Conservation (phyloP, 2,113 vertebrate species). For the Sardina pilchardus region DNA sequence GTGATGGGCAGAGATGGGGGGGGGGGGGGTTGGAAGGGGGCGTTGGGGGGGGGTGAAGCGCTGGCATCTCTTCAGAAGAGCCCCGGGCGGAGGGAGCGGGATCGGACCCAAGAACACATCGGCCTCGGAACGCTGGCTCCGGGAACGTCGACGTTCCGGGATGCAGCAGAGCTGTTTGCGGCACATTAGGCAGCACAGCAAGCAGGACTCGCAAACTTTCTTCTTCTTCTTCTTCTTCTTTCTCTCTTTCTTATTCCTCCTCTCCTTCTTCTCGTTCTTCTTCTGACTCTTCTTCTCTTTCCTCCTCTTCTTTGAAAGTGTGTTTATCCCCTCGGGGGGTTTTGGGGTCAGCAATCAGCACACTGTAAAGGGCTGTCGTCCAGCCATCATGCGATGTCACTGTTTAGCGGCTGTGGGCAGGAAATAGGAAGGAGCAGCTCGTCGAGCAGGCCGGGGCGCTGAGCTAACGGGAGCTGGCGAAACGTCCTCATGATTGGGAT, state of each 20-base stretch:
- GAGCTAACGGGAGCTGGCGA: neutral
- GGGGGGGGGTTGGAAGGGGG: slow-evolving; percentile 31
- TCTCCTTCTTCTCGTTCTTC: neutral
- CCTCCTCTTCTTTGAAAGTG: slow-evolving; percentile 1
- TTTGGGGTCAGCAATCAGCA: slow-evolving; percentile 42
- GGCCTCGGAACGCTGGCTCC: neutral
- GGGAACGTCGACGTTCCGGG: neutral
- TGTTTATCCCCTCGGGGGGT: neutral
- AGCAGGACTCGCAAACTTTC: neutral
- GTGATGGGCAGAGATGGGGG: slow-evolving; percentile 40
- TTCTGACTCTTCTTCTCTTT: neutral
- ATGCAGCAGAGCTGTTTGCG: neutral
- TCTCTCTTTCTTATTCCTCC: too few relatives aligned
- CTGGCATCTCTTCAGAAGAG: slow-evolving; percentile 1
- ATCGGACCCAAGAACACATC: neutral
- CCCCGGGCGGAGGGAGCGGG: neutral
- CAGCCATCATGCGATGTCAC: neutral
- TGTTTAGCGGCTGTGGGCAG: neutral
- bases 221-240: neutral
- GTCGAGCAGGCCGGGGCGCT: neutral
- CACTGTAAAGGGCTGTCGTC: slow-evolving; percentile 42
- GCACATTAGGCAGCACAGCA: neutral
- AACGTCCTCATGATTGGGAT: slow-evolving; percentile 3
- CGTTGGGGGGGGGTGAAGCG: slow-evolving; percentile 25
- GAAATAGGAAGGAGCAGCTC: neutral